phyloP scores from a whole-genome alignment of 2,797 vertebrate genomes.

The Coregonus ussuriensis region DNA sequence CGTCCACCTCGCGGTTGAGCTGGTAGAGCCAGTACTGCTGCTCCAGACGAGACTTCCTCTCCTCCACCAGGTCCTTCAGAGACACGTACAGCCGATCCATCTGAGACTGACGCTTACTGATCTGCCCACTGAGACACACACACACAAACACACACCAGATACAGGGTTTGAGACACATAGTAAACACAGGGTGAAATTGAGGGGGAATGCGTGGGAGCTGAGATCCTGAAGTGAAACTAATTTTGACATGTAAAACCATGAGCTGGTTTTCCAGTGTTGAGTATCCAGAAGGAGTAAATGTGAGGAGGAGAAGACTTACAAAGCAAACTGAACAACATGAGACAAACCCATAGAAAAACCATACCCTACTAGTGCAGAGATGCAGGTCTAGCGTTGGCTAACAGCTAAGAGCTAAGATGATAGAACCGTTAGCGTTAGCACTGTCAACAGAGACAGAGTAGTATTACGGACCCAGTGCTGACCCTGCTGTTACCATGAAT shows the following conservation, averaged over 20 bases:
- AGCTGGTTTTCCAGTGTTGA: neutral
- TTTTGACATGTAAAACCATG: neutral
- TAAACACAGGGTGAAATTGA: neutral
- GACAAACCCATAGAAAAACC: neutral
- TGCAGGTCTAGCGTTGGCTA: neutral
- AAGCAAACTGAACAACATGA: neutral
- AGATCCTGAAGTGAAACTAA: neutral
- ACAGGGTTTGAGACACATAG: neutral
- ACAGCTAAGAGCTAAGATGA: neutral
- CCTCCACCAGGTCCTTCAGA: conserved; percentile 94
- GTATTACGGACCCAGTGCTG: neutral
- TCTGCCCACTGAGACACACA: conserved; percentile 81
- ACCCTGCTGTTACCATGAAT: neutral
- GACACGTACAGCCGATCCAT: conserved; percentile 95
- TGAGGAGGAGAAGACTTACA: neutral
- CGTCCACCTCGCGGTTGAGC: conserved; percentile 77
- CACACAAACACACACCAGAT: too few relatives aligned
- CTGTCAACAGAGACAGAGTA: neutral
- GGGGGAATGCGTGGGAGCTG: neutral
- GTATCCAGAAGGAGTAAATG: neutral
- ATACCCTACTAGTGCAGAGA: neutral
- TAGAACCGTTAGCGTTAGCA: neutral
- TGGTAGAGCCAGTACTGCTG: conserved; percentile 92
- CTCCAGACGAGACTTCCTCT: conserved; percentile 87
- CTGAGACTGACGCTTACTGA: conserved; percentile 94